Evolutionary conservation across 2,113 vertebrate species (phyloP), one percentile per base, ranked within the genome.

Genomic region (Pelusios castaneus): DNA sequence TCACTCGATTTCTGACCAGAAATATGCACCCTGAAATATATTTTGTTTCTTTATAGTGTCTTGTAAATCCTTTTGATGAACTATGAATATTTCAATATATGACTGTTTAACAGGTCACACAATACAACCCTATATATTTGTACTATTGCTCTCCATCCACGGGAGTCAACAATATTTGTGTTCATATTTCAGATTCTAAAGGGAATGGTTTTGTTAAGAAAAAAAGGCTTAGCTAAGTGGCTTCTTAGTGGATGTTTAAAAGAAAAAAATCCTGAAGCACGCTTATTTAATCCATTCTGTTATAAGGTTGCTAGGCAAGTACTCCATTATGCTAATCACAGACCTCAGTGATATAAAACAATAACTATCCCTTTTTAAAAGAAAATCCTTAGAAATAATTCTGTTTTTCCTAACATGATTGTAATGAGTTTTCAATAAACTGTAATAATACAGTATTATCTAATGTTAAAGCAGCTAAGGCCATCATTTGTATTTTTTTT

Each of bases 251-350:
- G 12, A 0, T 12, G 17, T 0, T 2, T 4, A 38, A 80, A 54
- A 21, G 17, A n/a, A 0, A n/a, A 58, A 17, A 52, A 52, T 14
- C 12, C 0, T 31, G 3, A 21, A 27, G 11, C 43, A 43, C 27
- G 11, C 12, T 41, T 17, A 8, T 5, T 41, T 41, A 24, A 41
- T 3, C 45, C 58, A 1, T 1, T 54, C 45, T 11, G 2, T 1
- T 22, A 1, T 1, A 73, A 22, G 5, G 1, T 8, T 2, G 5
- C 24, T 3, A 1, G 52, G 2, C 31, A 3, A 56, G 43, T 2
- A 0, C 38, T 10, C 17, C 5, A 22, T 21, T 2, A 24, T 0
- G 0, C 54, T 22, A 17, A 29, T 55, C 4, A 0, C 6, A 41
- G 5, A 49, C 80, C 75, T 5, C 0, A 78, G 19, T 31, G 3